Percentiles rank a stretch among this genome's conserved stretches.
phyloP scores from a whole-genome alignment of 2,888 invertebrate genomes.

The Incurvaria masculella region DNA sequence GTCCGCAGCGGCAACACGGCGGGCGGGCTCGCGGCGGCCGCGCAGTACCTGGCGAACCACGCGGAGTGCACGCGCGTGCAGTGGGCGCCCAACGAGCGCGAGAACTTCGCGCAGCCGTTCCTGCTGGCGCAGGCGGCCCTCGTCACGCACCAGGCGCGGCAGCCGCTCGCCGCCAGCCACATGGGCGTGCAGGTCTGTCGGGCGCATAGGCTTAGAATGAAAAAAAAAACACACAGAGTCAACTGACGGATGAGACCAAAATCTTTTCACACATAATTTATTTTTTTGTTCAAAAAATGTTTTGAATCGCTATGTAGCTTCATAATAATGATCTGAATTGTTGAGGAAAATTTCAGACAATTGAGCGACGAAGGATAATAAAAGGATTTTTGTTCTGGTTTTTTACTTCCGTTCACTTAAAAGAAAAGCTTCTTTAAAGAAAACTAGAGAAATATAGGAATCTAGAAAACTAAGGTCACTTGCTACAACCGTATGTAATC shows the following conservation, averaged over 20 bases:
- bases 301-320: too few species aligned
- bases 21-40: slow-evolving; percentile 70
- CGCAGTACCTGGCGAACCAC: slow-evolving; percentile 79
- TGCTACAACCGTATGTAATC: too few species aligned
- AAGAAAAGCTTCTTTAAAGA: too few species aligned
- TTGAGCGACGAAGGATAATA: not conserved
- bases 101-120: slow-evolving; percentile 83
- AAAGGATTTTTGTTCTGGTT: slow-evolving; percentile 1
- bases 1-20: slow-evolving; percentile 60
- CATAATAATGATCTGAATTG: too few species aligned
- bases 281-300: not conserved
- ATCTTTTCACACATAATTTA: slow-evolving; percentile 28
- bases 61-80: slow-evolving; percentile 80
- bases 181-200: slow-evolving; percentile 3
- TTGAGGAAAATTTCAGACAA: not conserved
- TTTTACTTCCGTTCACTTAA: too few species aligned
- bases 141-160: slow-evolving; percentile 54
- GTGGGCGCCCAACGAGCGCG: slow-evolving; percentile 82
- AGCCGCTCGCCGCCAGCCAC: slow-evolving; percentile 15
- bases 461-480: too few species aligned
- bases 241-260: too few species aligned
- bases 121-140: slow-evolving; percentile 71
- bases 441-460: not conserved
- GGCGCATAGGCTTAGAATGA: too few species aligned
- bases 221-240: too few species aligned